These are phyloP conservation scores for Pseudomyrmex cubaensis DNA, from an alignment of 1,140 invertebrate species.

Conservation along the genomic window DNA sequence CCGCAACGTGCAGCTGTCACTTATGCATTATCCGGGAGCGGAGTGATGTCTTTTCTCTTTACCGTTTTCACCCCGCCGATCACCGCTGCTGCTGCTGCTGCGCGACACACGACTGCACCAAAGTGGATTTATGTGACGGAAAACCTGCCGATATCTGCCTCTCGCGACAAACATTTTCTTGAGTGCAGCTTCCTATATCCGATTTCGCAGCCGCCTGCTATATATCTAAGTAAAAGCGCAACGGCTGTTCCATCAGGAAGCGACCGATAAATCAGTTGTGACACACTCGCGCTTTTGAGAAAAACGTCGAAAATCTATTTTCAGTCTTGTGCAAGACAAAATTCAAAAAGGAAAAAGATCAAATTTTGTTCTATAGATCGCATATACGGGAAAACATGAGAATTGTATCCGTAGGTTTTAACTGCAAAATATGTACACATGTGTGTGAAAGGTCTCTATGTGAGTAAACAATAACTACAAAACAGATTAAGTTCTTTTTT, in stretches of 20 bases:
- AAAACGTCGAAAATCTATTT: background rate
- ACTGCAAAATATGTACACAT: no score
- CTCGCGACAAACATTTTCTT: conserved; percentile 51
- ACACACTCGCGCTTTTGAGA: conserved; percentile 31
- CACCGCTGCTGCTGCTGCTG: background rate
- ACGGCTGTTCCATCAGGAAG: background rate
- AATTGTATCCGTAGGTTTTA: background rate
- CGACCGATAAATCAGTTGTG: conserved; percentile 49
- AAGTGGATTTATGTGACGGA: conserved; percentile 65
- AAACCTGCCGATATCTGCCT: conserved; percentile 60
- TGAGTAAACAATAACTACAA: background rate
- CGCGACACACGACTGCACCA: conserved; percentile 18
- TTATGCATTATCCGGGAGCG: conserved; percentile 54
- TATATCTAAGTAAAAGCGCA: conserved; percentile 47
- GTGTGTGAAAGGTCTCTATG: conserved; percentile 1
- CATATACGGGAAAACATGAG: background rate
- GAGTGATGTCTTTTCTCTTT: conserved; percentile 48
- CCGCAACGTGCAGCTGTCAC: conserved; percentile 47
- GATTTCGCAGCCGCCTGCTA: conserved; percentile 38
- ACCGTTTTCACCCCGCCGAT: background rate
- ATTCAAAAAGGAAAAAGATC: conserved; percentile 8
- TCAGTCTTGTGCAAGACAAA: background rate
- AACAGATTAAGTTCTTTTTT: no score
- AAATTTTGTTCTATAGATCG: background rate
- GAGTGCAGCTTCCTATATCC: conserved; percentile 47